Percentiles rank a stretch among this genome's conserved stretches.
These are phyloP conservation scores for Hippoglossus hippoglossus DNA, from an alignment of 2,797 vertebrate species.

Conservation along the genomic window DNA sequence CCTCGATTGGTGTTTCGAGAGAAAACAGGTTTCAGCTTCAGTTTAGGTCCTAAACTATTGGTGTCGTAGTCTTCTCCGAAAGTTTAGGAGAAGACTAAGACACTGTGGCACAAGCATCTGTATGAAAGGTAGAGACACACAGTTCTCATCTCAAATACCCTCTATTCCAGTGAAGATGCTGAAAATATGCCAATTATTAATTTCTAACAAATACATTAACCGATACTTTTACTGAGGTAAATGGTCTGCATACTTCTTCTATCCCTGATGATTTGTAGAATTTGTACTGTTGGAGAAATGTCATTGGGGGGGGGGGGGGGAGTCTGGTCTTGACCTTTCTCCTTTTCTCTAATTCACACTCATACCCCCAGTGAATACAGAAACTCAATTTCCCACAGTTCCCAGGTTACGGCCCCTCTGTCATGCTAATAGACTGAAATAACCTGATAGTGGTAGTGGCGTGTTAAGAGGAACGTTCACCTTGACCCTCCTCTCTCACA, in stretches of 20 bases:
- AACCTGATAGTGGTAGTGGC: slow-evolving; percentile 41
- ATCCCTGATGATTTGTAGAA: slow-evolving; percentile 4
- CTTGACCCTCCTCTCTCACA: slow-evolving; percentile 59
- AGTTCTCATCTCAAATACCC: no score
- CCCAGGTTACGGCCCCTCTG: slow-evolving; percentile 39
- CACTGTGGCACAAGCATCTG: no score
- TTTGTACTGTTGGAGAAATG: slow-evolving; percentile 15
- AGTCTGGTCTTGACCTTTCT: slow-evolving; percentile 54
- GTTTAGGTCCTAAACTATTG: no score
- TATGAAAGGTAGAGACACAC: no score
- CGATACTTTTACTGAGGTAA: background rate
- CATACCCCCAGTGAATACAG: slow-evolving; percentile 41
- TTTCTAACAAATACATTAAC: no score
- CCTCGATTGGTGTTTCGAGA: no score
- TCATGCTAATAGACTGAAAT: slow-evolving; percentile 58
- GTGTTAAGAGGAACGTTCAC: slow-evolving; percentile 44
- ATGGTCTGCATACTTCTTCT: background rate
- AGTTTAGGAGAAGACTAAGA: no score
- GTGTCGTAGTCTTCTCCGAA: no score
- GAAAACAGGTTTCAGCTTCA: no score
- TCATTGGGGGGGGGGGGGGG: background rate
- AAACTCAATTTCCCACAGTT: slow-evolving; percentile 72
- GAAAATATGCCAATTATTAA: no score
- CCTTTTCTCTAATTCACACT: slow-evolving; percentile 57
- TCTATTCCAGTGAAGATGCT: no score